phyloP scores from a whole-genome alignment of 1,140 invertebrate species.

The Pseudachorutes palmiensis region DNA sequence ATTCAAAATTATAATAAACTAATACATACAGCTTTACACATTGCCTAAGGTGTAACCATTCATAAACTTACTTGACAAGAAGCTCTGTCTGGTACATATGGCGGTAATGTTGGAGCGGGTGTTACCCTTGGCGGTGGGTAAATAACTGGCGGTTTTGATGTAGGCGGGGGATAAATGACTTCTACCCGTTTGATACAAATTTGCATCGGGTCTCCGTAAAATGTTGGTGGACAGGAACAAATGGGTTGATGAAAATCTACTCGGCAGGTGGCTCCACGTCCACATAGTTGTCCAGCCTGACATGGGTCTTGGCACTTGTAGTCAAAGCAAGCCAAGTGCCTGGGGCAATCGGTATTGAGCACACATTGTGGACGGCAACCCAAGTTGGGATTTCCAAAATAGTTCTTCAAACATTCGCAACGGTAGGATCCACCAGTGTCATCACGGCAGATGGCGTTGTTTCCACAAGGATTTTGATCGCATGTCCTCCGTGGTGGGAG shows the following conservation, averaged over 20 bases:
- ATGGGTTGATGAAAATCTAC: conserved; percentile 48
- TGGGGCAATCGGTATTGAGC: conserved; percentile 62
- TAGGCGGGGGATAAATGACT: neutral
- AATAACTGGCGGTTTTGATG: neutral
- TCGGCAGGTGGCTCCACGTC: conserved; percentile 50
- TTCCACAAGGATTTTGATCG: conserved; percentile 70
- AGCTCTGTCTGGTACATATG: neutral
- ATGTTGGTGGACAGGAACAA: conserved; percentile 66
- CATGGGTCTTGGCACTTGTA: conserved; percentile 86
- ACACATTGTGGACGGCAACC: conserved; percentile 53
- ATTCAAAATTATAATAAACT: neutral
- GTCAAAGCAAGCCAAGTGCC: conserved; percentile 71
- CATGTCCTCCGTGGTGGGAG: conserved; percentile 49
- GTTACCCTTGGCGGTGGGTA: neutral
- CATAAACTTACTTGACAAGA: neutral
- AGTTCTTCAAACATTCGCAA: conserved; percentile 56
- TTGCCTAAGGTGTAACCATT: neutral
- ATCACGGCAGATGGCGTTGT: conserved; percentile 16
- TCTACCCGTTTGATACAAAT: conserved; percentile 10
- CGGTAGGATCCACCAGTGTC: conserved; percentile 24
- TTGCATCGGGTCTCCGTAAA: conserved; percentile 48
- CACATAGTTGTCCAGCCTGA: conserved; percentile 51
- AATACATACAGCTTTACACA: neutral
- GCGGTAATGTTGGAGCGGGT: neutral
- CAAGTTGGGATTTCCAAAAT: conserved; percentile 56